These are phyloP conservation scores for Arrhamphus sclerolepis DNA, from an alignment of 2,797 vertebrate genomes.

Conservation along the genomic window DNA sequence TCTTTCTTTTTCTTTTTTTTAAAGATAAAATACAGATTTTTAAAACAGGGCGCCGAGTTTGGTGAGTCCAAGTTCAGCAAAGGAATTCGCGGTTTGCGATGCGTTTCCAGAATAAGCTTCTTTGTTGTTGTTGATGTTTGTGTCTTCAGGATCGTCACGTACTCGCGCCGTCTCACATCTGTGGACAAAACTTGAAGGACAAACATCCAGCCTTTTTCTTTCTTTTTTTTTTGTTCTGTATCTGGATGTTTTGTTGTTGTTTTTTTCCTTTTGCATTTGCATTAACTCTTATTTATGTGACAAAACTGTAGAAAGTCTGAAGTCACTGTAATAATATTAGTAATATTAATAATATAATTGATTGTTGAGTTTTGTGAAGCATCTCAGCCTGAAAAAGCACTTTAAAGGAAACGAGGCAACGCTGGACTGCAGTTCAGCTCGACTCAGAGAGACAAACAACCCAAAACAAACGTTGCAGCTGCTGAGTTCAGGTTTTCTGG, in stretches of 20 bases:
- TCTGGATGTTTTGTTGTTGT: neutral
- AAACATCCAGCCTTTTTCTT: conserved; percentile 9
- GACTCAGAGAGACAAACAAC: too few species aligned
- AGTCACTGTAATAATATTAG: conserved; percentile 28
- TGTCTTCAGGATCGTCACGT: too few species aligned
- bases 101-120: conserved; percentile 1
- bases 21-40: too few species aligned
- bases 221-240: conserved; percentile 56
- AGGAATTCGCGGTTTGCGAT: neutral
- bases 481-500: neutral
- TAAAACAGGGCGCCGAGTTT: neutral
- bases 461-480: conserved; percentile 2
- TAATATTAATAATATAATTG: conserved; percentile 30
- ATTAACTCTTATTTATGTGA: conserved; percentile 55
- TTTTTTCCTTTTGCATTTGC: conserved; percentile 4
- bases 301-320: conserved; percentile 46
- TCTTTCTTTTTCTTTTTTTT: too few species aligned
- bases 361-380: conserved; percentile 41
- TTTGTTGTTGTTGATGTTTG: neutral
- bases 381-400: conserved; percentile 65
- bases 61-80: neutral
- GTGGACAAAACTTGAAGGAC: conserved; percentile 46
- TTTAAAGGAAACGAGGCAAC: conserved; percentile 50
- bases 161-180: too few species aligned
- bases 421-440: neutral